Percentiles rank a stretch among this genome's conserved stretches.
Conservation (phyloP, 2,888 invertebrate species). For the Platypus cylindrus region DNA sequence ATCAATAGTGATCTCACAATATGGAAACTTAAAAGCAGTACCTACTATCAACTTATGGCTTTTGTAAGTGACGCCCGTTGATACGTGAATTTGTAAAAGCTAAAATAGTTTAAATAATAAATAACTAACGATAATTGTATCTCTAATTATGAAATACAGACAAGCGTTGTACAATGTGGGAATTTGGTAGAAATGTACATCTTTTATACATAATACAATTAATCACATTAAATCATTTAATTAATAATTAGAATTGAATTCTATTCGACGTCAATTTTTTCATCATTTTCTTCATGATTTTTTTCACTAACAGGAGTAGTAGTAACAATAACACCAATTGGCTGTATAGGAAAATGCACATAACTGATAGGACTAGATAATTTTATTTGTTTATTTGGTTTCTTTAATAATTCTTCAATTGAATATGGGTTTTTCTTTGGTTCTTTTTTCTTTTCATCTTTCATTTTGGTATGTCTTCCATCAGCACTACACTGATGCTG, state of each 20-base stretch:
- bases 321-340: constrained; percentile 24
- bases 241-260: not conserved
- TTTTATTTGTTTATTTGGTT: constrained; percentile 53
- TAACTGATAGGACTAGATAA: constrained; percentile 17
- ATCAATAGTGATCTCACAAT: too few relatives aligned
- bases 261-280: constrained; percentile 26
- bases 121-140: too few relatives aligned
- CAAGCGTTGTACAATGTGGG: too few relatives aligned
- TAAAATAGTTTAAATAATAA: too few relatives aligned
- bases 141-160: too few relatives aligned
- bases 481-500: too few relatives aligned
- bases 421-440: constrained; percentile 67
- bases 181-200: too few relatives aligned
- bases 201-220: constrained; percentile 1
- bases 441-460: constrained; percentile 20
- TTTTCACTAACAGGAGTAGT: constrained; percentile 18
- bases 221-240: constrained; percentile 1
- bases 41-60: too few relatives aligned
- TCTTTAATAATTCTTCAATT: constrained; percentile 74
- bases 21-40: too few relatives aligned
- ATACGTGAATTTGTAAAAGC: too few relatives aligned
- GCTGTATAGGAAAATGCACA: constrained; percentile 24
- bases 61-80: too few relatives aligned
- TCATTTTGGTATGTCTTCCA: constrained; percentile 12
- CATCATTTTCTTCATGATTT: constrained; percentile 14